Conservation (phyloP, 1,140 invertebrate species). For the Atta cephalotes region DNA sequence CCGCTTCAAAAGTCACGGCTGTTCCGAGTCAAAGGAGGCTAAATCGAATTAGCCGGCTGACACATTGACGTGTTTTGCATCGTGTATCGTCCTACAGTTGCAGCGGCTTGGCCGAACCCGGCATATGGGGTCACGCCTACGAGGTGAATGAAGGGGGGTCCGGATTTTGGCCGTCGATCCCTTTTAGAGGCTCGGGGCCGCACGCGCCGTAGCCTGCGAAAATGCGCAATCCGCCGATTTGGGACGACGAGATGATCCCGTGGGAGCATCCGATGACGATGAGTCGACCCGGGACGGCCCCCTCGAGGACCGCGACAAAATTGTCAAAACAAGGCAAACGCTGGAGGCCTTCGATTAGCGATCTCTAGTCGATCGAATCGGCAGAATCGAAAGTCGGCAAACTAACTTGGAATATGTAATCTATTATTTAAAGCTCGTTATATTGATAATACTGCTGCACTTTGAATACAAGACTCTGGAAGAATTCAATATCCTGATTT, state of each 20-base stretch:
- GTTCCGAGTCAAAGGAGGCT: conserved; percentile 38
- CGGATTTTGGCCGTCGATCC: conserved; percentile 25
- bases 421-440: not conserved
- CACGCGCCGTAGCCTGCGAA: conserved; percentile 66
- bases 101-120: conserved; percentile 64
- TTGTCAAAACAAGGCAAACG: conserved; percentile 62
- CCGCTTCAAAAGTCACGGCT: conserved; percentile 35
- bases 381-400: not conserved
- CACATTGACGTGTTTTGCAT: conserved; percentile 55
- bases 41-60: conserved; percentile 66
- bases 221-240: conserved; percentile 63
- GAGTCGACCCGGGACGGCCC: conserved; percentile 37
- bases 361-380: conserved; percentile 17
- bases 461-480: not conserved
- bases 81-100: conserved; percentile 50
- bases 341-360: conserved; percentile 25
- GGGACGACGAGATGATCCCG: conserved; percentile 42
- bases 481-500: not conserved
- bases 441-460: not conserved
- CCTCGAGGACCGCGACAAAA: conserved; percentile 48
- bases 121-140: conserved; percentile 84
- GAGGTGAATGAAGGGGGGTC: conserved; percentile 68
- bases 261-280: conserved; percentile 51
- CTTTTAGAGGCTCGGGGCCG: conserved; percentile 48
- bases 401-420: not conserved